phyloP scores from a whole-genome alignment of 2,797 vertebrate genomes.

The Sebastiscus albofasciatus region DNA sequence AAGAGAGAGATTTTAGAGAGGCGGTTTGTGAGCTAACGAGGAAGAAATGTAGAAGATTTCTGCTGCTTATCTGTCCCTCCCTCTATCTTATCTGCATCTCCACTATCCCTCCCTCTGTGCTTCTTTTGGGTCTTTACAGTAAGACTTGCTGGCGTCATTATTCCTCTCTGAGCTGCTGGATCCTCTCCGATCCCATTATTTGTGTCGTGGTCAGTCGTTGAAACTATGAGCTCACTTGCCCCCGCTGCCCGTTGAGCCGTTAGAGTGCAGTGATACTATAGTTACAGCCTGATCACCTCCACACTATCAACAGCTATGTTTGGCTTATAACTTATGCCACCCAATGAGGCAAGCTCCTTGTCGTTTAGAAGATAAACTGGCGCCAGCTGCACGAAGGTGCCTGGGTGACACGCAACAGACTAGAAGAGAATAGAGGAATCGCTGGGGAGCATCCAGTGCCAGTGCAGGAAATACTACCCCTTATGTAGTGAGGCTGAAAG shows the following conservation, averaged over 20 bases:
- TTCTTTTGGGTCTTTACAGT: constrained; percentile 23
- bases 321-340: not conserved
- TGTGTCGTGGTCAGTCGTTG: constrained; percentile 52
- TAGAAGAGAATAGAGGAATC: not conserved
- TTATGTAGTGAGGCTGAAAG: not conserved
- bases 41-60: not conserved
- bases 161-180: constrained; percentile 60
- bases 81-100: not conserved
- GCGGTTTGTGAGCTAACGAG: constrained; percentile 10
- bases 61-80: constrained; percentile 1
- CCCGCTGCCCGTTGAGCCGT: constrained; percentile 24
- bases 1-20: constrained; percentile 30
- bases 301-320: not conserved
- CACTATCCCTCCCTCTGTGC: not conserved
- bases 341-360: not conserved
- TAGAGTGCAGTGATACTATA: constrained; percentile 14
- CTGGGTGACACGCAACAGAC: not conserved
- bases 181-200: constrained; percentile 79
- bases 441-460: not conserved
- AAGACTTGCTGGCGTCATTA: constrained; percentile 52
- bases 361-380: not conserved
- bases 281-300: constrained; percentile 2
- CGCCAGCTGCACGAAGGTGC: not conserved
- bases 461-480: not conserved
- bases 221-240: constrained; percentile 66